These are phyloP conservation scores for Aplocera efformata DNA, from an alignment of 2,888 invertebrate genomes.

Conservation along the genomic window DNA sequence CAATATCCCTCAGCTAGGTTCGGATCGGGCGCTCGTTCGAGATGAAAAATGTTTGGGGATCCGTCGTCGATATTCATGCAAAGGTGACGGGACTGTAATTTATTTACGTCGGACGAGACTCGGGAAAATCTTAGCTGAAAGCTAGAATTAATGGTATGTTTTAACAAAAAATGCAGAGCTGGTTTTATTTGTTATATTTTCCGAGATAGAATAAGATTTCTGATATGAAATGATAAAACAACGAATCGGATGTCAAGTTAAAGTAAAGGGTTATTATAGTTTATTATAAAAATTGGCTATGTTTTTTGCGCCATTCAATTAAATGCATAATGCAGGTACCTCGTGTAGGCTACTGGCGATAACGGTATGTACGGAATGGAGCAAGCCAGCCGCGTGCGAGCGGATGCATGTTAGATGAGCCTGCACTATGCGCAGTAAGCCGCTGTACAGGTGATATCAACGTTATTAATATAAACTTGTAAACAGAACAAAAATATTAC, in stretches of 20 bases:
- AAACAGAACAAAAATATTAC: background rate
- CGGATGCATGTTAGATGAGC: conserved; percentile 66
- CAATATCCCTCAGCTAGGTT: conserved; percentile 56
- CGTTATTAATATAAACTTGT: conserved; percentile 54
- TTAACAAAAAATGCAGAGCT: conserved; percentile 7
- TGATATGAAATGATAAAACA: no score
- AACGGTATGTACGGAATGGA: conserved; percentile 47
- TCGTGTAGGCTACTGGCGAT: conserved; percentile 23
- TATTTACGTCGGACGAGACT: conserved; percentile 44
- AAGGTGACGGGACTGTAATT: conserved; percentile 35
- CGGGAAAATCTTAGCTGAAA: conserved; percentile 40
- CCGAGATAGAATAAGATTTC: no score
- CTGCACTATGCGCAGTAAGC: conserved; percentile 26
- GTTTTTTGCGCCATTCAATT: background rate
- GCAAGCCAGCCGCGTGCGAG: conserved; percentile 39
- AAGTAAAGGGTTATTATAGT: no score
- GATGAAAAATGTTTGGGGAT: conserved; percentile 61
- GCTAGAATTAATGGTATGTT: conserved; percentile 35
- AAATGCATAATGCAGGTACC: conserved; percentile 3
- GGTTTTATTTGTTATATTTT: background rate
- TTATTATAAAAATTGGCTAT: background rate
- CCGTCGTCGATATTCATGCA: conserved; percentile 54
- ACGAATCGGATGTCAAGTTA: no score
- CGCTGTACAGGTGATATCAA: conserved; percentile 53
- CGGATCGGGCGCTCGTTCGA: conserved; percentile 42